Evolutionary conservation across 2,888 invertebrate species (phyloP), one percentile per base, ranked within the genome.

Genomic region (Ptilodon capucinus): DNA sequence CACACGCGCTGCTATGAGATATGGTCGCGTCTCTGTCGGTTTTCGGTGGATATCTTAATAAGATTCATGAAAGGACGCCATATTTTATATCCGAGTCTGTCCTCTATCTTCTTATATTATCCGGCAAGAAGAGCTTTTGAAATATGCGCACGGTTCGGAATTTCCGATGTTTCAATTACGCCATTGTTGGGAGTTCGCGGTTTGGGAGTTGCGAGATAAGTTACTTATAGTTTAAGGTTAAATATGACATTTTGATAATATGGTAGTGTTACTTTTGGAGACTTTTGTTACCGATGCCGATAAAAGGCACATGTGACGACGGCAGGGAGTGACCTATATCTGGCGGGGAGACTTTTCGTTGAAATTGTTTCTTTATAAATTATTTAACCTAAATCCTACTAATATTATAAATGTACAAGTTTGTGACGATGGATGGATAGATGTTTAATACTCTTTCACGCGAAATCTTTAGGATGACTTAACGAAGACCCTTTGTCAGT

Each of bases 11-110:
- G 2, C 46, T 50, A 55, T 60, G 48, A 53, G 17, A 39, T 53
- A 70, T 80, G 66, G 69, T 70, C 70, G 57, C 63, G 52, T 87
- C 89, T 64, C 81, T 59, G 62, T 90, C 89, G 52, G 84, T 92
- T 92, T 92, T 92, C 84, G 91, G 88, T 91, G 93, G 93, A 94
- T 94, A 94, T 94, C 94, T 94, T 94, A 94, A 94, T 94, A 94
- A 94, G 94, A 94, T 94, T 94, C 94, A 94, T 94, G 94, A 94
- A 94, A 94, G 94, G 93, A 92, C 93, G 93, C 94, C 94, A 94
- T 95, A 95, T 94, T 94, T 94, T 94, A 94, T 94, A 93, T 93
- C 92, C 92, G 91, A 92, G 88, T 92, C 87, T 89, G 91, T 90
- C 91, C 90, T 91, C 91, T 91, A 91, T 91, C 91, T 91, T 81